Base-by-base conservation (phyloP, 2,888 invertebrate species). In the Lathronympha strigana region DNA sequence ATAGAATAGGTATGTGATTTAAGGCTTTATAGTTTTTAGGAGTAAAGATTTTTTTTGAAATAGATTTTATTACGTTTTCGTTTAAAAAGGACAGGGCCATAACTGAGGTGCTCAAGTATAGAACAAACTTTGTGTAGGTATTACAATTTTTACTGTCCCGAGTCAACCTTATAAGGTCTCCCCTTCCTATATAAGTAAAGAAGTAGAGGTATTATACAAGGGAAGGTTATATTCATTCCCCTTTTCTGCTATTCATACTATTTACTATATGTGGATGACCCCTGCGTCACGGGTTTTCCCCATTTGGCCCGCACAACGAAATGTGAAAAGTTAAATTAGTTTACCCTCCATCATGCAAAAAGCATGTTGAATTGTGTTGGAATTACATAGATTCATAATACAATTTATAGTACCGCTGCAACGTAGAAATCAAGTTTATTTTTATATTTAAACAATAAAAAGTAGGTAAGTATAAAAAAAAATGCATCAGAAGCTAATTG, bases 241-340 rank as follows among this genome's bases (percentile, higher is more conserved):
- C 36, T 36, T 43, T 53, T 57, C 45, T 50, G 45, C 21, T 61
- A 50, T 51, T 43, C 50, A 9, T 21, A 19, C 50, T 70, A 78
- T 84, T 82, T 83, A 43, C 31, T 21, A 21, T 50, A 51, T 21
- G 28, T 43, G 11, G 43, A 84, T 76, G 79, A 81, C 75, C 79
- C 74, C 77, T 76, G 80, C 76, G 85, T 83, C 83, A 81, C 78
- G 83, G 82, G 83, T 78, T 81, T 82, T 81, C 74, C 57, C 58
- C 13, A 25, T 55, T 28, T 55, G 51, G 53, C 43, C 36, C 36
- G 17, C 36, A 25, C 43, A 31, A 36, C 11, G 21, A 38, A 60
- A 60, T 38, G 28, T 51, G 45, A 45, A 64, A 64, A 53, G 45
- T 64, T 60, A 28, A 45, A 64, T 64, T 58, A 51, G 43, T 45